Evolutionary conservation across 2,113 vertebrate species (phyloP).

Genomic region (Cheirogaleus medius): DNA sequence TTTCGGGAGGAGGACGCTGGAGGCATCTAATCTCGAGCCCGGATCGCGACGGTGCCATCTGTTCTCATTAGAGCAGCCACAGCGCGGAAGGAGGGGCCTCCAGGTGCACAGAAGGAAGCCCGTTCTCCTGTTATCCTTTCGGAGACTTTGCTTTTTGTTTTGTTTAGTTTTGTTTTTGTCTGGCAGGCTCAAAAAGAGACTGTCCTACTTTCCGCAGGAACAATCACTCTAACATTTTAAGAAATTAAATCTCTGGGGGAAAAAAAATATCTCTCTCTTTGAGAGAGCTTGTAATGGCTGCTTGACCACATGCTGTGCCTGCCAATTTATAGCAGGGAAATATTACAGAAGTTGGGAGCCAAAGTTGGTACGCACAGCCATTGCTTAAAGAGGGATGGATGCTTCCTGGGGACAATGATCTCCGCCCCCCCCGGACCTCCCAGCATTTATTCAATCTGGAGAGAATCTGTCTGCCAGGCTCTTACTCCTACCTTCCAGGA

Average conservation of each 20-base stretch:
- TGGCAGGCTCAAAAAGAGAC: slow-evolving; percentile 57
- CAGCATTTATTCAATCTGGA: slow-evolving; percentile 27
- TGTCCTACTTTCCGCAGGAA: slow-evolving; percentile 69
- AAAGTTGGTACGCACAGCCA: neutral
- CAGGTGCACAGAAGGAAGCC: neutral
- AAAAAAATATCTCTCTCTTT: neutral
- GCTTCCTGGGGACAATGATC: slow-evolving; percentile 13
- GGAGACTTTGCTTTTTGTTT: neutral
- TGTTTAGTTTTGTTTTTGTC: slow-evolving; percentile 66
- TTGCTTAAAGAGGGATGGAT: slow-evolving; percentile 34
- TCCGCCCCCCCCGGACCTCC: neutral
- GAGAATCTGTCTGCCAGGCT: slow-evolving; percentile 29
- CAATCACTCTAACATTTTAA: slow-evolving; percentile 47
- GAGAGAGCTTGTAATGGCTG: slow-evolving; percentile 63
- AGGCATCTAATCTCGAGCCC: neutral
- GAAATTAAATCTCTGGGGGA: slow-evolving; percentile 69
- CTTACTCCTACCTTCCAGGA: neutral
- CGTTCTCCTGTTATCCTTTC: neutral
- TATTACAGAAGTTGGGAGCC: slow-evolving; percentile 50
- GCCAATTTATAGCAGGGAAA: slow-evolving; percentile 66
- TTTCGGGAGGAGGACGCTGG: slow-evolving; percentile 22
- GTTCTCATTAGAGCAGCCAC: slow-evolving; percentile 54
- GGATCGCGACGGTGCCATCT: slow-evolving; percentile 31
- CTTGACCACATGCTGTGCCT: slow-evolving; percentile 47
- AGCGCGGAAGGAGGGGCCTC: neutral